Percentiles rank a stretch among this genome's conserved stretches.
These are phyloP conservation scores for Agriotes lineatus DNA, from an alignment of 2,888 invertebrate genomes.

Conservation along the genomic window DNA sequence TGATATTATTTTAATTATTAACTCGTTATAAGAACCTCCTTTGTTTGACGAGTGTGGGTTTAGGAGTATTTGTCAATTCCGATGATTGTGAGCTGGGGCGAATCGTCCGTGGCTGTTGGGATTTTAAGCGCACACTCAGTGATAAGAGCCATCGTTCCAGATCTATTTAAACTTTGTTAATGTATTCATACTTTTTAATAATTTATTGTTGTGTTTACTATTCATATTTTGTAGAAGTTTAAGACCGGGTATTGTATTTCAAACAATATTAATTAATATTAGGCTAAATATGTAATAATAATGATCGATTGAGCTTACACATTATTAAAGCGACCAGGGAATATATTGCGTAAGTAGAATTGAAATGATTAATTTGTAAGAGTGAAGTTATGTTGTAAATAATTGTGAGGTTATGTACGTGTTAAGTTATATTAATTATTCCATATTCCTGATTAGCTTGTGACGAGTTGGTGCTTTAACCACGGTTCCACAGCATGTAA, in stretches of 20 bases:
- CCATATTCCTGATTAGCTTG: too few species aligned
- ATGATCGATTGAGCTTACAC: slow-evolving; percentile 1
- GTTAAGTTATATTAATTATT: too few species aligned
- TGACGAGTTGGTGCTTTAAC: slow-evolving; percentile 6
- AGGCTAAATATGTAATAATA: background rate
- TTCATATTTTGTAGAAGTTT: background rate
- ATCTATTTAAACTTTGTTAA: slow-evolving; percentile 41
- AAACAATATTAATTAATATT: slow-evolving; percentile 8
- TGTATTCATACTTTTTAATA: slow-evolving; percentile 38
- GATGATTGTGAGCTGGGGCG: too few species aligned
- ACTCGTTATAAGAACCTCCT: slow-evolving; percentile 20
- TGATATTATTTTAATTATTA: slow-evolving; percentile 32
- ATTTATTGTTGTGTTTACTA: slow-evolving; percentile 41
- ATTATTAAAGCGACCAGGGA: slow-evolving; percentile 9
- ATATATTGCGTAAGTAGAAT: background rate
- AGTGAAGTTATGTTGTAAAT: background rate
- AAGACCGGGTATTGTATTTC: slow-evolving; percentile 2
- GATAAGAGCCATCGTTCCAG: slow-evolving; percentile 32
- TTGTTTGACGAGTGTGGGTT: background rate
- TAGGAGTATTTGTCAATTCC: background rate
- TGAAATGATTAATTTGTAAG: background rate
- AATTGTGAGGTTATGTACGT: too few species aligned
- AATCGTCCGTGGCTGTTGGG: background rate
- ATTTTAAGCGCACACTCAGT: slow-evolving; percentile 18
- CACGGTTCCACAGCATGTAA: slow-evolving; percentile 14